Base-by-base conservation (phyloP, 2,888 invertebrate species). In the Globia sparganii region DNA sequence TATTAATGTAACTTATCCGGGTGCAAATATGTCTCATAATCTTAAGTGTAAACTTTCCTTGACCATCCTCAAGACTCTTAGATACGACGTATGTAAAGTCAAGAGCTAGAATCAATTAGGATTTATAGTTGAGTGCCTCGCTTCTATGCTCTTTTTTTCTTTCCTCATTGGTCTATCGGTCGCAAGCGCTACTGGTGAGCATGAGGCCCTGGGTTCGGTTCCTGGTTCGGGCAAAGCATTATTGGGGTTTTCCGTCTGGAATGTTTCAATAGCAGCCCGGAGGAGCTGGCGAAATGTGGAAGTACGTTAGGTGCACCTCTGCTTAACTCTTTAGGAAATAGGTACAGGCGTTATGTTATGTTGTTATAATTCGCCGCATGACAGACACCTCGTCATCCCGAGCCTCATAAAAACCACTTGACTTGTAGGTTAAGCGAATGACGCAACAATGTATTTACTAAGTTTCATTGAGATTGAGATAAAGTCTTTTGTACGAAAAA, bases 371-470 rank as follows among this genome's bases (percentile, higher is more conserved):
- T 56, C 37, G 9, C 31, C n/a, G 21, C 40, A 31, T 70, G 56
- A 66, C 64, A 61, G 49, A 71, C 81, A 31, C 18, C 56, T 69
- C 73, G n/a, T 69, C 49, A 31, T 43, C 34, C 2, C 6, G 18
- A 49, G 40, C 8, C 49, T 69, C 68, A 72, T 81, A 82, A 81
- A 71, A 72, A 69, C 81, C 70, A 70, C 66, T 85, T 85, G 81
- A 85, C 72, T 49, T 73, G 25, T 72, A 59, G 77, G 72, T 49
- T 76, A 72, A 84, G 56, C 25, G 69, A 67, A 66, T 83, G 83
- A 83, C 75, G 66, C 53, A 68, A 74, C 37, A 40, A 34, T 61
- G n/a, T 75, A 71, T 73, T 71, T 75, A 80, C 64, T 15, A 68
- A 58, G 59, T 72, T 65, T 69, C 18, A 28, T 62, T 66, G 25